Evolutionary conservation across 2,797 vertebrate genomes (phyloP).

Genomic region (Buceros bicornis): DNA sequence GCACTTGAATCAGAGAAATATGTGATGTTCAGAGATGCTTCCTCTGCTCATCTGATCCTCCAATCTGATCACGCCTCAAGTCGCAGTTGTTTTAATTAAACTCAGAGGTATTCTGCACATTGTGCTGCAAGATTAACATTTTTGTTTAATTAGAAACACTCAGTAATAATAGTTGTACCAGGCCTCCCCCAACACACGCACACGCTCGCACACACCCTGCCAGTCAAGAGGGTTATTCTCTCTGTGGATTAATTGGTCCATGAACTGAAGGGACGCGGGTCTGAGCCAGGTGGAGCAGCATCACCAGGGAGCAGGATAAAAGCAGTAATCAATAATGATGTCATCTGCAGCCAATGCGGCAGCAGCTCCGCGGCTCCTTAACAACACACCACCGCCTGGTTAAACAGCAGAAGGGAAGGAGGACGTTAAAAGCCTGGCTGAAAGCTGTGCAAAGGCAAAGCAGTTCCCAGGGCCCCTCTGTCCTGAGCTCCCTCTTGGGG

Average conservation of each 20-base stretch:
- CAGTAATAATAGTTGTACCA: not conserved
- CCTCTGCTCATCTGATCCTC: constrained; percentile 43
- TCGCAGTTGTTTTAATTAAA: constrained; percentile 81
- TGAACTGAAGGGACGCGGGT: not conserved
- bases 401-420: not conserved
- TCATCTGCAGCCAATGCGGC: constrained; percentile 63
- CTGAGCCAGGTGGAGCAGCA: constrained; percentile 35
- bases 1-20: not conserved
- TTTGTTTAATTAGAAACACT: constrained; percentile 79
- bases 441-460: not conserved
- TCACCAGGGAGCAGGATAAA: not conserved
- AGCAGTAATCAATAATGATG: constrained; percentile 40
- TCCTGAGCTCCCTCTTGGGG: not conserved
- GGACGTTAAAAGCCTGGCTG: not conserved
- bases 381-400: not conserved
- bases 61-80: constrained; percentile 57
- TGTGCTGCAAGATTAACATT: constrained; percentile 72
- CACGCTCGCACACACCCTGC: not conserved
- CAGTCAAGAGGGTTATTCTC: not conserved
- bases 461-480: not conserved
- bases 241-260: not conserved
- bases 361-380: not conserved
- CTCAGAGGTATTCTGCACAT: constrained; percentile 77
- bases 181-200: not conserved
- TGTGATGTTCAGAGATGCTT: not conserved